Evolutionary conservation across 2,113 vertebrate species (phyloP).

Genomic region (Pygoscelis antarcticus): DNA sequence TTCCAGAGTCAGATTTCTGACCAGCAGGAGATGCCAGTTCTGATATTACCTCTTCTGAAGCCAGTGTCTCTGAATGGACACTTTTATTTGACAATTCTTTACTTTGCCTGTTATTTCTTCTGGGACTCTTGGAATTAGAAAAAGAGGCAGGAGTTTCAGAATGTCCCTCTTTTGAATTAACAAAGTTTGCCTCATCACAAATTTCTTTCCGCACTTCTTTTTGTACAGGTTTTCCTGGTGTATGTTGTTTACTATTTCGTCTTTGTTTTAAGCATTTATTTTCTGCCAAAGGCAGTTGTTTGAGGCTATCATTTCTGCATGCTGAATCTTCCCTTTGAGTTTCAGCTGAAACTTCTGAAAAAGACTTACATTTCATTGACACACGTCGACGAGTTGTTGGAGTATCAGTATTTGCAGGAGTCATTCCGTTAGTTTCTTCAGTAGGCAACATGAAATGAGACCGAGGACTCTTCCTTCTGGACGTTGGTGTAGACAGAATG

Average conservation of each 20-base stretch:
- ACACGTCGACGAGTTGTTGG: background rate
- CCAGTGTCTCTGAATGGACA: background rate
- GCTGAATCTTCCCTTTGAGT: background rate
- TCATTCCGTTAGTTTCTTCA: background rate
- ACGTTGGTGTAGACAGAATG: background rate
- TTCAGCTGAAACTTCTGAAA: background rate
- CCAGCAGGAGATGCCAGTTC: background rate
- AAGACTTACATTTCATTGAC: accelerated
- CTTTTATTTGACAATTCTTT: background rate
- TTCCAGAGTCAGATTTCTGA: background rate
- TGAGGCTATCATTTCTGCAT: background rate
- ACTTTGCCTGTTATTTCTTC: background rate
- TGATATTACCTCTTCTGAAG: background rate
- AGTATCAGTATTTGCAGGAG: background rate
- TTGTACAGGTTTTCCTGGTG: constrained; percentile 9
- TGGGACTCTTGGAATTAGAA: background rate
- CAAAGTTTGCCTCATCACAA: background rate
- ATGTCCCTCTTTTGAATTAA: background rate
- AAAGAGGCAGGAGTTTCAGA: background rate
- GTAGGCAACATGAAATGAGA: accelerated
- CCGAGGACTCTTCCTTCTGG: background rate
- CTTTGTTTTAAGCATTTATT: background rate
- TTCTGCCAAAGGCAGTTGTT: background rate
- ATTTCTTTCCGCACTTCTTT: constrained; percentile 51
- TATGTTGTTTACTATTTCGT: background rate